Base-by-base conservation (phyloP, 2,888 invertebrate species). In the Hemithea aestivaria region DNA sequence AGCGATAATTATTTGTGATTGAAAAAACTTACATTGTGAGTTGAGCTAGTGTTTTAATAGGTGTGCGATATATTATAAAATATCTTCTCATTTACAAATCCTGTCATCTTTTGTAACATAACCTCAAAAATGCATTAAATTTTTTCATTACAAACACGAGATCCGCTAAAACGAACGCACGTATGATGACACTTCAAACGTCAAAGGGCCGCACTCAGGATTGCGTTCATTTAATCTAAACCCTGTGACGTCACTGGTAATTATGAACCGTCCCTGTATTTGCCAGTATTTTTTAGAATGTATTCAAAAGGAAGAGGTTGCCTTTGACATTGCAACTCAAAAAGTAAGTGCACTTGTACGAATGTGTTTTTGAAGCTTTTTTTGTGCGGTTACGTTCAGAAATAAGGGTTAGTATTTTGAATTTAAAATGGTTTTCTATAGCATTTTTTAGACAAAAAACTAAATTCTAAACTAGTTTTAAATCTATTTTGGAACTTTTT, bases 241-340 rank as follows among this genome's bases (percentile, higher is more conserved):
- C 69, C 58, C 37, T 61, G 58, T 58, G 65, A 70, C 69, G 60
- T 64, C 70, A 61, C 67, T 79, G 76, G 74, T 82, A 83, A 82
- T 81, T 81, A 82, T 82, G 71, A 58, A 62, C 58, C 53, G 36
- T 29, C 23, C 51, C 51, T 69, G 66, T 65, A 66, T 59, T n/a
- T n/a, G n/a, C n/a, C n/a, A n/a, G n/a, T n/a, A n/a, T n/a, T n/a
- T 64, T 69, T 70, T 60, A 70, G 67, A 76, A 70, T 63, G 66
- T 68, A 72, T 68, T 83, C 75, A 83, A 84, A 78, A 80, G 82
- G 83, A 84, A 79, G 81, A 80, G 73, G 58, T 51, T 20, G 56
- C 63, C 82, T 84, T 84, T 83, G 82, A 80, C 67, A 70, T 69
- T 67, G 62, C 66, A 63, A 74, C 60, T 72, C 69, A 68, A 59